phyloP scores from a whole-genome alignment of 2,797 vertebrate genomes.

The Emydoidea blandingii region DNA sequence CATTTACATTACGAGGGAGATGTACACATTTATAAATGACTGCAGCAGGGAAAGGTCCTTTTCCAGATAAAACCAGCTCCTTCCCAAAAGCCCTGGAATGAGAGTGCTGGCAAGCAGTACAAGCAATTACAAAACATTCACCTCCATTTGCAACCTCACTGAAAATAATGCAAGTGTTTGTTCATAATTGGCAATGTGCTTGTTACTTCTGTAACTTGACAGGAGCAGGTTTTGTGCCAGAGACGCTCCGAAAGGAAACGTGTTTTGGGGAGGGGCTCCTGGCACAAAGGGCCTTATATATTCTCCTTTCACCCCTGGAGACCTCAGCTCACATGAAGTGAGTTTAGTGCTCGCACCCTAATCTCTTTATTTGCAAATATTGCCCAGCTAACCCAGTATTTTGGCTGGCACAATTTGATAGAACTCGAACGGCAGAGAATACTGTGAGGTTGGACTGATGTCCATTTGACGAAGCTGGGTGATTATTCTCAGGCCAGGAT shows the following conservation, averaged over 20 bases:
- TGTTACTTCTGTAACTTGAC: background rate
- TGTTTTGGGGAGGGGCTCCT: accelerated
- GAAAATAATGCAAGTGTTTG: background rate
- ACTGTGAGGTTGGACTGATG: background rate
- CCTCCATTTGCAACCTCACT: slow-evolving; percentile 5
- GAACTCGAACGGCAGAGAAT: background rate
- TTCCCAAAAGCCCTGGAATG: background rate
- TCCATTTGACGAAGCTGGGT: background rate
- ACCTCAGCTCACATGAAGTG: background rate
- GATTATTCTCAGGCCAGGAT: background rate
- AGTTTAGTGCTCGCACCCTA: background rate
- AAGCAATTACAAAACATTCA: background rate
- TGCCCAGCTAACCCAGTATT: accelerated
- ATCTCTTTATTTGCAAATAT: background rate
- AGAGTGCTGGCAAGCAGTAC: background rate
- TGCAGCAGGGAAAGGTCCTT: slow-evolving; percentile 31
- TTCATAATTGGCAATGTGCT: background rate
- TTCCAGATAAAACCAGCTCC: slow-evolving; percentile 46
- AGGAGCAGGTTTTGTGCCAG: accelerated
- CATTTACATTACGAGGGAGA: slow-evolving; percentile 61
- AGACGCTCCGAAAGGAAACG: background rate
- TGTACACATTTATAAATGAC: slow-evolving; percentile 41
- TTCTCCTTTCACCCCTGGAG: background rate
- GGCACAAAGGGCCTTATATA: background rate
- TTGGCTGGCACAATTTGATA: background rate